phyloP scores from a whole-genome alignment of 2,113 vertebrate genomes.

The Sapajus apella region DNA sequence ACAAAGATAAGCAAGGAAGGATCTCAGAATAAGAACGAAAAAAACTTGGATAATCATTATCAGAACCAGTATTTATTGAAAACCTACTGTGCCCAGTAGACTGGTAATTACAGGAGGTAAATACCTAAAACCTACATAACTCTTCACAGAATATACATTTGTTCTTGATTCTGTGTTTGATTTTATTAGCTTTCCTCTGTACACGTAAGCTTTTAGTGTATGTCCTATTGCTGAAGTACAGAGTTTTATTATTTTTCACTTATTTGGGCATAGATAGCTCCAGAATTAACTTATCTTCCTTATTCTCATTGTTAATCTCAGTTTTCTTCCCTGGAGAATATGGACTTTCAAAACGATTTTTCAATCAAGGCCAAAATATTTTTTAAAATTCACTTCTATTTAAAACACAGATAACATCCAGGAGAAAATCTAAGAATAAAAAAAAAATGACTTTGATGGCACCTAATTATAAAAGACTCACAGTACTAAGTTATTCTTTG shows the following conservation, averaged over 20 bases:
- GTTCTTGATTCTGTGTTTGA: not conserved
- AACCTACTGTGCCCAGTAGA: not conserved
- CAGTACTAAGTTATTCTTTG: not conserved
- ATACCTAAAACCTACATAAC: not conserved
- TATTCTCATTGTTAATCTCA: not conserved
- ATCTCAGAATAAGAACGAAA: not conserved
- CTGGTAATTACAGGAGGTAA: not conserved
- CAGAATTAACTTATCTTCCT: not conserved
- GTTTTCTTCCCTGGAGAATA: not conserved
- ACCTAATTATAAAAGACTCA: constrained; percentile 24
- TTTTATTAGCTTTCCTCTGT: not conserved
- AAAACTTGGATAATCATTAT: not conserved
- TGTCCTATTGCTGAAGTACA: not conserved
- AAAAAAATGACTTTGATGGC: not conserved
- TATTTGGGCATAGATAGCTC: not conserved
- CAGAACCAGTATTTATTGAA: not conserved
- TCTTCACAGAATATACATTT: not conserved
- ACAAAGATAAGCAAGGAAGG: not conserved
- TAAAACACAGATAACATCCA: constrained; percentile 25
- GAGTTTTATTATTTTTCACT: not conserved
- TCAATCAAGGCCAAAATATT: not conserved
- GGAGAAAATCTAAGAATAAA: constrained; percentile 2
- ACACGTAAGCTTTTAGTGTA: not conserved
- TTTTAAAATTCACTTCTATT: not conserved
- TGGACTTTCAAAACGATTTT: constrained; percentile 37